Percentiles rank a stretch among this genome's conserved stretches.
These are phyloP conservation scores for Odontamblyopus rebecca DNA, from an alignment of 2,797 vertebrate genomes.

Conservation along the genomic window DNA sequence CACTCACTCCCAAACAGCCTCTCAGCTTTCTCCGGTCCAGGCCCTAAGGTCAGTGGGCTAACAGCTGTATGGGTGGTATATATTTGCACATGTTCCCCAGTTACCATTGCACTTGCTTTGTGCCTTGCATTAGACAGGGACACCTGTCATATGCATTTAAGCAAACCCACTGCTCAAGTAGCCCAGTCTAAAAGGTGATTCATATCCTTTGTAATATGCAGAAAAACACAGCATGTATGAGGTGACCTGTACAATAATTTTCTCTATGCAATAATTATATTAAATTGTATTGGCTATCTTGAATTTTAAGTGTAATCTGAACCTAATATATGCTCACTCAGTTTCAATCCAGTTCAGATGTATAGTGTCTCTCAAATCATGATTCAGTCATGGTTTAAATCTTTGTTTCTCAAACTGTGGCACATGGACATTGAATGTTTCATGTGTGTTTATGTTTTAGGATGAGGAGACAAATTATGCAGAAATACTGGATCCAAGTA, in stretches of 20 bases:
- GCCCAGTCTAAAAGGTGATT: slow-evolving; percentile 11
- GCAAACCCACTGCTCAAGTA: slow-evolving; percentile 1
- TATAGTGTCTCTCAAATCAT: too few relatives aligned
- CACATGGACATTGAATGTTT: too few relatives aligned
- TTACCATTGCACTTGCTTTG: slow-evolving; percentile 16
- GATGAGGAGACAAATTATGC: slow-evolving; percentile 19
- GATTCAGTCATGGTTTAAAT: too few relatives aligned
- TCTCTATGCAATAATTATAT: neutral
- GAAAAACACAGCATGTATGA: neutral
- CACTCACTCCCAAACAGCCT: slow-evolving; percentile 29
- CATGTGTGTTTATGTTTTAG: slow-evolving; percentile 25
- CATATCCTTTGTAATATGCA: neutral
- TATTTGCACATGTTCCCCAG: slow-evolving; percentile 44
- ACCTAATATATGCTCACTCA: neutral
- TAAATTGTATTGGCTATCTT: neutral
- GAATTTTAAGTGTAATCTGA: neutral
- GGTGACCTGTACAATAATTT: neutral
- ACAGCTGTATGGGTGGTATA: slow-evolving; percentile 45
- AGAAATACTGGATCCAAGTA: slow-evolving; percentile 63
- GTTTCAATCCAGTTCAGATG: too few relatives aligned
- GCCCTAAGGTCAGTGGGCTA: slow-evolving; percentile 20
- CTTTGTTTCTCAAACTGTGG: too few relatives aligned
- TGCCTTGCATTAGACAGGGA: neutral
- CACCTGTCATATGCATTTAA: slow-evolving; percentile 61
- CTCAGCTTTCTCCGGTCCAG: slow-evolving; percentile 18